Base-by-base conservation (phyloP, 2,797 vertebrate genomes). In the Poeciliopsis paucimaculata region DNA sequence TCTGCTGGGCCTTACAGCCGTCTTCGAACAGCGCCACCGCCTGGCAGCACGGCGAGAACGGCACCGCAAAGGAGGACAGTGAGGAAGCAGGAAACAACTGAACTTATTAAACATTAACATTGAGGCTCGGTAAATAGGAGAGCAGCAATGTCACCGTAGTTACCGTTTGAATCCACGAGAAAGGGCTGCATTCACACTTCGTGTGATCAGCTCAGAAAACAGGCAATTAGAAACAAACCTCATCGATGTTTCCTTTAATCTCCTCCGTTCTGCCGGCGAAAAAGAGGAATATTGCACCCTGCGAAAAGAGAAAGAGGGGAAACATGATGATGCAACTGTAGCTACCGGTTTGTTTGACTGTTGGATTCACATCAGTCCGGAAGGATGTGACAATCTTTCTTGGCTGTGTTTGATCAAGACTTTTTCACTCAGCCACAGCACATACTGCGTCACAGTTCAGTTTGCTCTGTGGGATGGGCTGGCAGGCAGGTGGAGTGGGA, bases 281-380 rank as follows among this genome's bases (percentile, higher is more conserved):
- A 91, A 97, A 97, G 73, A 97, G 94, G 87, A 97, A 97, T 86
- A 97, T 97, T 6, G 96, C 97, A 34, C 97, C 96, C 97, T 97
- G 86, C 10, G 62, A 0, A 77, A 75, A 91, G 23, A 53, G 20
- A 47, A 43, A 81, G 76, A 47, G 41, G 9, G 41, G 7, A 34
- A 34, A 34, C 31, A 2, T 34, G 31, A 34, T 66, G 31, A 71
- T 34, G 55, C 80, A 0, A 41, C 39, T 62, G 77, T 26, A 72
- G 62, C 4, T 41, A 62, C 15, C 0, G 28, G 18, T 36, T 47
- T 45, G 12, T n/a, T 15, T 75, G 13, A 53, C 36, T 7, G 57
- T 76, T 72, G 20, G 46, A 20, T n/a, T 55, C 9, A 13, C 15
- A 46, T 55, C 23, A 8, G 57, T 76, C 49, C 75, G 28, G 8